These are phyloP conservation scores for Cisticola juncidis DNA, from an alignment of 2,113 vertebrate genomes.

Conservation along the genomic window DNA sequence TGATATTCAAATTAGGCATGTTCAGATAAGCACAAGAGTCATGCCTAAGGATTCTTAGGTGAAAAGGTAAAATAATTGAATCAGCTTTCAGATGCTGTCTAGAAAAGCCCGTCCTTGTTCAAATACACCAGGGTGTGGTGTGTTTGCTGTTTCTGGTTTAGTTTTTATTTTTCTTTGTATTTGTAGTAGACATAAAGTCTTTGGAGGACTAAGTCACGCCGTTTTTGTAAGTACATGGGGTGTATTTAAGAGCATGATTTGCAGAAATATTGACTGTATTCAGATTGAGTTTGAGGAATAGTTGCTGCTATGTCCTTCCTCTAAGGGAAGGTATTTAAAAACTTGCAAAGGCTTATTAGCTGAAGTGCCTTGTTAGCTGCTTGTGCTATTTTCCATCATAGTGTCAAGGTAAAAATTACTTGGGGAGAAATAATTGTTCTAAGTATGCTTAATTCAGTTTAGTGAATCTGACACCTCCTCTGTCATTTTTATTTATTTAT, in stretches of 20 bases:
- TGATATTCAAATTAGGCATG: background rate
- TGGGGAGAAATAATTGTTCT: constrained; percentile 31
- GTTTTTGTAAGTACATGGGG: background rate
- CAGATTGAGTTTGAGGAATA: background rate
- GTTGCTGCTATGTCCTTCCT: background rate
- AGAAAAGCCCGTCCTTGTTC: constrained; percentile 10
- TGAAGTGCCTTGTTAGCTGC: constrained; percentile 22
- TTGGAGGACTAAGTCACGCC: background rate
- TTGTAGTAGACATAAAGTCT: constrained; percentile 9
- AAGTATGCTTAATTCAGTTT: constrained; percentile 19
- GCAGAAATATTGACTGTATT: background rate
- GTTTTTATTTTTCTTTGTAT: background rate
- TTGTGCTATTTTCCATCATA: constrained; percentile 16
- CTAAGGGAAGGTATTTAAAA: background rate
- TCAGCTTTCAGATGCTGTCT: background rate
- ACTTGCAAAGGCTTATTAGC: constrained; percentile 4
- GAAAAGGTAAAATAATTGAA: background rate
- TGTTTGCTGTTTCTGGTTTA: background rate
- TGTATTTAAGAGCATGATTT: background rate
- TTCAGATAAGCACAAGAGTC: background rate
- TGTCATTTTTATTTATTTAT: constrained; percentile 42
- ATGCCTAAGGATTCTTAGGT: background rate
- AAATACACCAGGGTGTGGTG: background rate
- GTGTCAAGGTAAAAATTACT: constrained; percentile 32
- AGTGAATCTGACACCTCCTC: constrained; percentile 2